Evolutionary conservation across 2,888 invertebrate genomes (phyloP).

Genomic region (Ophion ellenae): DNA sequence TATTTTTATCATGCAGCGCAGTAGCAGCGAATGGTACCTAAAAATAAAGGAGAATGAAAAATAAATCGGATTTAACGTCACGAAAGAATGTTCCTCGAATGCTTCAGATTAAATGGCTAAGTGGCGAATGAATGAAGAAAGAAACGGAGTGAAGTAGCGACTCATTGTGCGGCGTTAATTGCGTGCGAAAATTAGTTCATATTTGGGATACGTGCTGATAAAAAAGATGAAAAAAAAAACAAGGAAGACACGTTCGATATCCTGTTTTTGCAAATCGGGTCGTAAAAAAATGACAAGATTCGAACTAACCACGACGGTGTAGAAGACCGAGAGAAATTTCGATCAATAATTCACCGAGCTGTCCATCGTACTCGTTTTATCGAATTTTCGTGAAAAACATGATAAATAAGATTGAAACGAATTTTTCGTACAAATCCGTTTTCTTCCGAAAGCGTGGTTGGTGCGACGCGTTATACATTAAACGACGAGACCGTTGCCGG

Average conservation of each 20-base stretch:
- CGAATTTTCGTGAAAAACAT: not conserved
- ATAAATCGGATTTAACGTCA: conserved; percentile 67
- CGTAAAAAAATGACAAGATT: conserved; percentile 20
- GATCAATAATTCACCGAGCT: conserved; percentile 35
- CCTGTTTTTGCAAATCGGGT: not conserved
- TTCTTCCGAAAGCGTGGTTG: conserved; percentile 17
- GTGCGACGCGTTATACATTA: conserved; percentile 20
- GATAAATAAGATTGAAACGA: not conserved
- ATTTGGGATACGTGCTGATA: no score
- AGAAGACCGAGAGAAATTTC: not conserved
- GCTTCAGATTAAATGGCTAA: conserved; percentile 68
- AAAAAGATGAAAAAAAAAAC: no score
- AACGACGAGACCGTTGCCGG: conserved; percentile 42
- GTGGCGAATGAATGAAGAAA: conserved; percentile 67
- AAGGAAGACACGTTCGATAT: no score
- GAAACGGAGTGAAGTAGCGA: conserved; percentile 34
- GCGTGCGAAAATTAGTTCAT: not conserved
- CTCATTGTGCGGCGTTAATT: conserved; percentile 2
- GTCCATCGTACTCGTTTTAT: not conserved
- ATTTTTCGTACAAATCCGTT: conserved; percentile 47
- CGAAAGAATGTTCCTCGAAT: conserved; percentile 59
- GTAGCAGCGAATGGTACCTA: not conserved
- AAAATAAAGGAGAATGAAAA: conserved; percentile 20
- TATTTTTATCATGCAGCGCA: not conserved
- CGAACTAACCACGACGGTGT: not conserved